These are phyloP conservation scores for Oreotrochilus melanogaster DNA, from an alignment of 2,113 vertebrate genomes.

Conservation along the genomic window DNA sequence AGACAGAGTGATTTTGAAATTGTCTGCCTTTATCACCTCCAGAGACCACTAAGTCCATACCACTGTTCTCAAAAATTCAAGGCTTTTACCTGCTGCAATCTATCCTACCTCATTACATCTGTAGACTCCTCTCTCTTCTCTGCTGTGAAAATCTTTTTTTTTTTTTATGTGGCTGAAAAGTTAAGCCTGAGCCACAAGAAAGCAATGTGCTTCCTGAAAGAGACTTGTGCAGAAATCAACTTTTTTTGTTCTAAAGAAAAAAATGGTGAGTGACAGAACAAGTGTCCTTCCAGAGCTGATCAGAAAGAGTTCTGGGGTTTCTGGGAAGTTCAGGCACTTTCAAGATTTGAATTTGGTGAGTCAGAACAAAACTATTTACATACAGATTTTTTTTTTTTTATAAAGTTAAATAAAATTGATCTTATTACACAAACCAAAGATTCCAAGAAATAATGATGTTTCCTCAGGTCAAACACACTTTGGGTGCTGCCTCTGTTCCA, in stretches of 20 bases:
- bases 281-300: neutral
- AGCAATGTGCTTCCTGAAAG: neutral
- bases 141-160: neutral
- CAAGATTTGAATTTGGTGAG: neutral
- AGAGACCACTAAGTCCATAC: neutral
- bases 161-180: neutral
- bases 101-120: neutral
- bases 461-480: neutral
- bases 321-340: neutral
- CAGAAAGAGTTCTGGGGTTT: constrained; percentile 11
- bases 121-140: neutral
- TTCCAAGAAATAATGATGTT: neutral
- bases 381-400: neutral
- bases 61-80: neutral
- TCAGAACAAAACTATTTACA: neutral
- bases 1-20: neutral
- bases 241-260: neutral
- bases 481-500: neutral
- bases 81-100: neutral
- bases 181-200: neutral
- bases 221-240: neutral
- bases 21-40: neutral
- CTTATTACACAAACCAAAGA: neutral
- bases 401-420: no score
- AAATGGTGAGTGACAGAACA: neutral